Evolutionary conservation across 1,140 invertebrate species (phyloP).

Genomic region (Brachionus rubens): DNA sequence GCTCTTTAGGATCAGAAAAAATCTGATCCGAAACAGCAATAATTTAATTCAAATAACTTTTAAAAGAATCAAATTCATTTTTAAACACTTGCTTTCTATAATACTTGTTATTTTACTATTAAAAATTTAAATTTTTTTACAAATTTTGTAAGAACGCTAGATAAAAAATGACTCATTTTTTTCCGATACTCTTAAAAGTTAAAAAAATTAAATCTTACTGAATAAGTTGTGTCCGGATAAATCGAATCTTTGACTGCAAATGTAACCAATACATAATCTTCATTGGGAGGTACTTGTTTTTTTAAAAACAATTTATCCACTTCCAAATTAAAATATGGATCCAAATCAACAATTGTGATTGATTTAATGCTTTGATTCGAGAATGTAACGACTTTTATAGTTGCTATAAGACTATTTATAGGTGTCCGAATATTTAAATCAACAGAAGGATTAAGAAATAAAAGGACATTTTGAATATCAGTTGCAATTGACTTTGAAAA

Average conservation of each 20-base stretch:
- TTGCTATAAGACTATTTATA: neutral
- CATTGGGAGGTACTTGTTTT: neutral
- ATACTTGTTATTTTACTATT: no score
- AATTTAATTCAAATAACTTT: no score
- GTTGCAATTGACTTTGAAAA: neutral
- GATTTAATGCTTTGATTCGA: neutral
- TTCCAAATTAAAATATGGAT: conserved; percentile 21
- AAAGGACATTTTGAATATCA: conserved; percentile 5
- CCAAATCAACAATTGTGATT: neutral
- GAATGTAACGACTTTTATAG: neutral
- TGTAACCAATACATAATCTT: neutral
- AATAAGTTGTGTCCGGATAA: neutral
- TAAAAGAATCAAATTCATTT: no score
- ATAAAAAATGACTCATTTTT: neutral
- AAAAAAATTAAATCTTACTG: neutral
- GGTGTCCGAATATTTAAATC: neutral
- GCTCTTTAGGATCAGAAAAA: no score
- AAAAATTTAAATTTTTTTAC: no score
- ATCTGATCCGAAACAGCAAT: no score
- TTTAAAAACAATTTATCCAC: conserved; percentile 9
- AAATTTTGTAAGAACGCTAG: no score
- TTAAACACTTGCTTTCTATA: no score
- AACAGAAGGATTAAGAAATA: neutral
- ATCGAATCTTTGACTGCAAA: neutral
- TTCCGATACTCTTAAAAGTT: neutral